Base-by-base conservation (phyloP, 2,888 invertebrate genomes). In the Sacculina carcini region DNA sequence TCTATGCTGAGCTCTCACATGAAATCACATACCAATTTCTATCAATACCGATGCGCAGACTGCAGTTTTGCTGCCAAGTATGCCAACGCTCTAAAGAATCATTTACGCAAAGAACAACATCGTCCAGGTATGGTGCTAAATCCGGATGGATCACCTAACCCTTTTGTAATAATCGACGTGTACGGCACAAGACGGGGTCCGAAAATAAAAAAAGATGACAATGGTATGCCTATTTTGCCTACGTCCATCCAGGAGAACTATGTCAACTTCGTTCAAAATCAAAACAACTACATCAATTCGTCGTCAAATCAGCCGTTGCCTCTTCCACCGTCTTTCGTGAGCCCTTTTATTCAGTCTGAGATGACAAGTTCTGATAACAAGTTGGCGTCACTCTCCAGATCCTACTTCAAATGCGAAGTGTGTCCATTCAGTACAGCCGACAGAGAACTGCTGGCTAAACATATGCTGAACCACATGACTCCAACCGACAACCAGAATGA, bases 1-100 rank as follows among this genome's bases (percentile, higher is more conserved):
- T 94, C 94, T 1, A 99, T 99, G 98, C 71, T 99, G 51, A 96
- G 90, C 67, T 92, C 90, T 1, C 98, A 98, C 64, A 74, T 90
- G 62, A 98, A 98, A 64, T 89, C 87, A 0, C 98, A 98, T 66
- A 71, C 71, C 9, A 70, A 69, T 53, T 53, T 58, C 26, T 58
- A 58, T 48, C 58, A 58, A 62, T 94, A 87, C 65, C 74, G 85
- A 34, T 98, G 98, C 64, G 71, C 78, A 0, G 81, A 90, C 63
- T 98, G 98, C 65, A 78, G 78, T 52, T 98, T 96, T 64, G 89
- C 85, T 7, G 92, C 94, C 23, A 99, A 99, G 64, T 98, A 98
- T 64, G 90, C 89, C 61, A 96, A 99, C 67, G 89, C 90, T 19
- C 69, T 99, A 48, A 98, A 98, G 67, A 70, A 90, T 24, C 98